Evolutionary conservation across 2,888 invertebrate species (phyloP).

Genomic region (Euplagia quadripunctaria): DNA sequence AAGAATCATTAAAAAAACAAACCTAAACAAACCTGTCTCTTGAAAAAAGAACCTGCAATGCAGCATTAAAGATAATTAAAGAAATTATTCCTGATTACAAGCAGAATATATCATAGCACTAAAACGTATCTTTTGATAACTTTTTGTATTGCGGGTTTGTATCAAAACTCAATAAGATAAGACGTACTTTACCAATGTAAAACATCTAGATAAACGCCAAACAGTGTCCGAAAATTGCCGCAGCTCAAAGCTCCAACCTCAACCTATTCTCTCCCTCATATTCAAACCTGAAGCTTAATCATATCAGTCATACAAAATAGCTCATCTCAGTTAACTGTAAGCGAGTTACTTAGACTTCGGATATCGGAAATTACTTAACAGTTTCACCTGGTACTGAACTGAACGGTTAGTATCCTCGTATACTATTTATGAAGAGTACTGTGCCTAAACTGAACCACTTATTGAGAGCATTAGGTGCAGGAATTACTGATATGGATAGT

Average conservation of each 20-base stretch:
- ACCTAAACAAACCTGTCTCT: no score
- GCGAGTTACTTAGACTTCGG: slow-evolving; percentile 25
- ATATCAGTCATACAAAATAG: slow-evolving; percentile 2
- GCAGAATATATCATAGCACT: no score
- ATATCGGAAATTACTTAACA: slow-evolving; percentile 53
- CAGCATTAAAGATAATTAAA: no score
- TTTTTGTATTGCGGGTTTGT: no score
- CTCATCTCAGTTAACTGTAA: slow-evolving; percentile 4
- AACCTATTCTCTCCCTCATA: no score
- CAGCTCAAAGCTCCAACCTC: neutral
- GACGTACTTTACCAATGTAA: neutral
- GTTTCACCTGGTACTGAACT: slow-evolving; percentile 36
- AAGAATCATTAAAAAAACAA: no score
- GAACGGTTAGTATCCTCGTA: slow-evolving; percentile 35
- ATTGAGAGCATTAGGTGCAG: slow-evolving; percentile 14
- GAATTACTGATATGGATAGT: neutral
- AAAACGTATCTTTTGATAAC: no score
- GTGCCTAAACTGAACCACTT: slow-evolving; percentile 23
- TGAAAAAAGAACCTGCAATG: no score
- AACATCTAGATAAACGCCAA: neutral
- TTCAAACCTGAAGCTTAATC: neutral
- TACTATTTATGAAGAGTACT: slow-evolving; percentile 39
- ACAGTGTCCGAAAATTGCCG: neutral
- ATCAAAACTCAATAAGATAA: no score
- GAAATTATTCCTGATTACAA: no score